Evolutionary conservation across 2,113 vertebrate genomes (phyloP).

Genomic region (Hymenochirus boettgeri): DNA sequence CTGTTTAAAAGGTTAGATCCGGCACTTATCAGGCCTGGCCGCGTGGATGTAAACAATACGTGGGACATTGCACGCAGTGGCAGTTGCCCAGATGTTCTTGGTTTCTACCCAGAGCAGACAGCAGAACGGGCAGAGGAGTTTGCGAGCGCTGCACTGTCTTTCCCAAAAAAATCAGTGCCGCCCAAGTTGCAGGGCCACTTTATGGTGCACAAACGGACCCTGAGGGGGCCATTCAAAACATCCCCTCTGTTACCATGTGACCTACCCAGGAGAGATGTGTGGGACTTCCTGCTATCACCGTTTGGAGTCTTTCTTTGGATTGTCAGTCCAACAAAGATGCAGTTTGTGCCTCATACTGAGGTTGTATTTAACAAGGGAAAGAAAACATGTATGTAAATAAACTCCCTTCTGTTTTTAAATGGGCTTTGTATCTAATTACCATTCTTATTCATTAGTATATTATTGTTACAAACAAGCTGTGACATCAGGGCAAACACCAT

Average conservation of each 20-base stretch:
- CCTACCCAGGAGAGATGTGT: not conserved
- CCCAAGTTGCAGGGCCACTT: conserved; percentile 96
- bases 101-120: conserved; percentile 81
- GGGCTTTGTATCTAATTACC: too few relatives aligned
- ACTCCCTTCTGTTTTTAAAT: conserved; percentile 6
- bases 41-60: conserved; percentile 92
- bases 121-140: conserved; percentile 63
- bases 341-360: conserved; percentile 21
- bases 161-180: conserved; percentile 72
- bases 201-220: conserved; percentile 85
- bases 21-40: conserved; percentile 86
- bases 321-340: too few relatives aligned
- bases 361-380: not conserved
- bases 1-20: conserved; percentile 75
- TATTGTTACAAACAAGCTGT: too few relatives aligned
- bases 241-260: conserved; percentile 52
- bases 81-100: conserved; percentile 86
- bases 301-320: not conserved
- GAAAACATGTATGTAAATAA: conserved; percentile 7
- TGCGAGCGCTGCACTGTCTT: conserved; percentile 58
- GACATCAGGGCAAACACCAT: too few relatives aligned
- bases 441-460: too few relatives aligned
- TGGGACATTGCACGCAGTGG: conserved; percentile 81
- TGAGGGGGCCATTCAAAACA: conserved; percentile 65
- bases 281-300: not conserved